Base-by-base conservation (phyloP, 2,113 vertebrate species). In the Neofelis nebulosa region DNA sequence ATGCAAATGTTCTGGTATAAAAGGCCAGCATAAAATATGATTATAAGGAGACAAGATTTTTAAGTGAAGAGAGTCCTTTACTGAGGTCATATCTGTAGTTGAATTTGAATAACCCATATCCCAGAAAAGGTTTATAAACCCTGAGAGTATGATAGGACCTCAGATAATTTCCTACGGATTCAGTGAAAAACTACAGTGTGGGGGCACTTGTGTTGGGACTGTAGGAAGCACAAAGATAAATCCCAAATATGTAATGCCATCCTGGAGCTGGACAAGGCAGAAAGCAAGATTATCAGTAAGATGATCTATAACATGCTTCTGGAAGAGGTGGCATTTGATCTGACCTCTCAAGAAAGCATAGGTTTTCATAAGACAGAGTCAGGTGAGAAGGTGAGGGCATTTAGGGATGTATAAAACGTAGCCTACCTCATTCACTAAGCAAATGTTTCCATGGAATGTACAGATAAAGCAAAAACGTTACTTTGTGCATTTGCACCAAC, bases 11-110 rank as follows among this genome's bases (percentile, higher is more conserved):
- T 63, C 63, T 90, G 65, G 2, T 65, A 23, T 7, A 80, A 68
- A 96, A 92, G 69, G 27, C 55, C 63, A 94, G 73, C 4, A 33
- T 91, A 91, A 96, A 97, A 68, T 78, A 81, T 38, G 61, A 73
- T 88, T 79, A 76, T 52, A 91, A 79, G 52, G 38, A 93, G 89
- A 90, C 14, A 25, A 94, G 52, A 73, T n/a, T 94, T 96, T 79
- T 89, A 65, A 97, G 66, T 52, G 52, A 90, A 82, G 12, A 65
- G 25, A 87, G 68, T 82, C 29, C 65, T 95, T 96, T n/a, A n/a
- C 27, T 80, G 27, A 94, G 68, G 50, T 92, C 25, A 73, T 97
- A 94, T 86, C 23, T 95, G 3, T 91, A 31, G 48, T 71, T 25
- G 50, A 88, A 85, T n/a, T 73, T 63, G 57, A 91, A 27, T 7